Base-by-base conservation (phyloP, 30 jellyfish, hydroid and myxozoan species). In the Turritopsis dohrnii region DNA sequence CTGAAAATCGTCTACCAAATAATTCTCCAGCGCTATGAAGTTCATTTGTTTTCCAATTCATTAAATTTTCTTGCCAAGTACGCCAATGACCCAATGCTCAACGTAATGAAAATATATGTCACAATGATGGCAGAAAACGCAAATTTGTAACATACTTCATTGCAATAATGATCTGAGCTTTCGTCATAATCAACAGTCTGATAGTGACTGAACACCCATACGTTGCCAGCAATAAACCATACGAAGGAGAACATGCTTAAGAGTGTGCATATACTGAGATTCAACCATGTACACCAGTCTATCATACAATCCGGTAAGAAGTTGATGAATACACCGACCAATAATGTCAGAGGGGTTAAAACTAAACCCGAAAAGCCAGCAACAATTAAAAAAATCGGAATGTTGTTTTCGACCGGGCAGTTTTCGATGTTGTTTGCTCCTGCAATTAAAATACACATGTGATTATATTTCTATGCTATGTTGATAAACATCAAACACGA, bases 201-300 rank as follows among this genome's bases (percentile, higher is more conserved):
- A 21, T 69, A 69, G 28, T 69, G 77, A n/a, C 77, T 23, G 30
- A 69, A 69, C 8, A 69, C 77, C 77, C 77, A 69, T 69, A 69
- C 77, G 19, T 69, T 69, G 77, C 77, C 77, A 27, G 31, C 28
- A 69, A 69, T 69, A 69, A 69, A 69, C 77, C 77, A 69, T n/a
- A 27, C 1, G 31, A 69, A 69, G 77, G 77, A 69, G 30, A 69
- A 69, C 30, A 69, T 0, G 19, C 8, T 1, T 17, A 69, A 27
- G 28, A 69, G 0, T n/a, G 31, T 21, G 19, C 1, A 69, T 41
- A 41, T 41, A 41, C 60, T 13, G 9, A 41, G 13, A 41, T 41
- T 41, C 13, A 41, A 41, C 60, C 60, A 41, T 13, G 60, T 41
- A 13, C 60, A 41, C 60, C 60, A 41, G 60, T 41, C 60, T 41